Base-by-base conservation (phyloP, 1,140 invertebrate species). In the Odontomachus brunneus region DNA sequence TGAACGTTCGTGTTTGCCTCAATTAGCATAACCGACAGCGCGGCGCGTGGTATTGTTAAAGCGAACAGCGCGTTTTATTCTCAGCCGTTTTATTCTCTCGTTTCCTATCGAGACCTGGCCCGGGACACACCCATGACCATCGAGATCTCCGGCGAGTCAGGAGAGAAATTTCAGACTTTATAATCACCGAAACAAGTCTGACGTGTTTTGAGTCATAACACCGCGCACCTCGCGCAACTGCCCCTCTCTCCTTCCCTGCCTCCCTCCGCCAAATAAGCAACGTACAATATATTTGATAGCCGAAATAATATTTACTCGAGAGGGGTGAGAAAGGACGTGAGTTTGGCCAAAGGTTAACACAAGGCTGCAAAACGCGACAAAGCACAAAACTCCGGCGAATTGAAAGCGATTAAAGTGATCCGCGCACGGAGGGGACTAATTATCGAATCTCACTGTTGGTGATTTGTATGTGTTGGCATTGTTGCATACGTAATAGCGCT, bases 351-450 rank as follows among this genome's bases (percentile, higher is more conserved):
- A 73, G 57, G 62, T 74, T 62, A 74, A 62, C 48, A n/a, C n/a
- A n/a, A n/a, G n/a, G n/a, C n/a, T n/a, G n/a, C n/a, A n/a, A n/a
- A 19, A 1, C 63, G 12, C 51, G 33, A n/a, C 17, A 19, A 63
- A 22, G 0, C 17, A 7, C 24, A 14, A 24, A 67, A 69, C 17
- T 59, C n/a, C 49, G 17, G 1, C 17, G 19, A 14, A 17, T 17
- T 44, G 75, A 55, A 57, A 3, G 75, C 53, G 75, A 69, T 80
- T 69, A 24, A 57, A 80, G 29, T 29, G 51, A 80, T 69, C 22
- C 14, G 49, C 14, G 49, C 44, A 19, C n/a, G 51, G 55, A 29
- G 66, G 62, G 26, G 38, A 38, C 62, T 78, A 78, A 78, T 80
- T 69, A 80, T 69, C 51, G 63, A 67, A 67, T 76, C 9, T 1